Conservation (phyloP, 1,140 invertebrate genomes). For the Drosophila sucinea region DNA sequence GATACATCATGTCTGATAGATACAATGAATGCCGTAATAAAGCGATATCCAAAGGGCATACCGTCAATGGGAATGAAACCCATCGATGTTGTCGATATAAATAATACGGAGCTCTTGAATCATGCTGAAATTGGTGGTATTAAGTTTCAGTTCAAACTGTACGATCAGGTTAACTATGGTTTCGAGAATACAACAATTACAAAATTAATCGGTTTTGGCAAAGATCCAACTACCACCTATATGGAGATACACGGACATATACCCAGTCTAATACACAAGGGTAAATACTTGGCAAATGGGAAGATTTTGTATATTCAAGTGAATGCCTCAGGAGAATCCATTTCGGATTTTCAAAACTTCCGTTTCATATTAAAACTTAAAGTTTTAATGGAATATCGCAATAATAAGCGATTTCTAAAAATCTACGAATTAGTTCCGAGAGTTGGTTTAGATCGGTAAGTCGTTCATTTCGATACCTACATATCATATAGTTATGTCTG, state of each 20-base stretch:
- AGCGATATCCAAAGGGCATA: slow-evolving; percentile 19
- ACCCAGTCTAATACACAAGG: slow-evolving; percentile 45
- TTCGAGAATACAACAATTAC: slow-evolving; percentile 51
- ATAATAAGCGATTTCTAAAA: slow-evolving; percentile 47
- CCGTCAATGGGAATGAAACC: slow-evolving; percentile 36
- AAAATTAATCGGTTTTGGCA: slow-evolving; percentile 34
- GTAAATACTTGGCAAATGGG: slow-evolving; percentile 23
- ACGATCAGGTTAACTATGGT: slow-evolving; percentile 41
- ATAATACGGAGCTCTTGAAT: slow-evolving; percentile 29
- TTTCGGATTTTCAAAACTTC: slow-evolving; percentile 48
- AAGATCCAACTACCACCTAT: slow-evolving; percentile 29
- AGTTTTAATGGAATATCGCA: slow-evolving; percentile 39
- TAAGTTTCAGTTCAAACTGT: slow-evolving; percentile 36
- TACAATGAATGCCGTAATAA: slow-evolving; percentile 39
- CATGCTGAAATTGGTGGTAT: slow-evolving; percentile 4
- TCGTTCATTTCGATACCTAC: not conserved
- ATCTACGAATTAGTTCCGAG: slow-evolving; percentile 35
- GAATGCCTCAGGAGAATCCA: slow-evolving; percentile 22
- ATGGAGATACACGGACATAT: slow-evolving; percentile 50
- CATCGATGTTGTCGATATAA: slow-evolving; percentile 32
- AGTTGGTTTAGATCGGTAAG: slow-evolving; percentile 37
- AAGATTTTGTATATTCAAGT: slow-evolving; percentile 16
- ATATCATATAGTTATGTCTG: not conserved
- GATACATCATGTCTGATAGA: slow-evolving; percentile 32
- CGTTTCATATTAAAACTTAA: slow-evolving; percentile 41